Evolutionary conservation across 2,113 vertebrate species (phyloP).

Genomic region (Solea solea): DNA sequence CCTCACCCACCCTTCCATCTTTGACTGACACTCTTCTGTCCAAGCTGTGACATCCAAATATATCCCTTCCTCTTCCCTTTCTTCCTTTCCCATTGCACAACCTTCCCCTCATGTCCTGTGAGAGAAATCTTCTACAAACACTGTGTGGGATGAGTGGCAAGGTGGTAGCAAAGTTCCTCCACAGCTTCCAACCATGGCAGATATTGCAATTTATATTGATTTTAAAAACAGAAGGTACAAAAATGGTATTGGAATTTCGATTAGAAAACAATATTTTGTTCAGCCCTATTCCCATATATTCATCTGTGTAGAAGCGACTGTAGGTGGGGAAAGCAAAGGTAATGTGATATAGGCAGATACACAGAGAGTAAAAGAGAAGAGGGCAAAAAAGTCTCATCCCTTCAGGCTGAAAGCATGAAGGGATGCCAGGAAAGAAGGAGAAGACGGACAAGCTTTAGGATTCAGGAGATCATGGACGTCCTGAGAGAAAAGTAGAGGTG

Average conservation of each 20-base stretch:
- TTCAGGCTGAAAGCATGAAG: not conserved
- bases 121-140: not conserved
- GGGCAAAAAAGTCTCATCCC: slow-evolving; percentile 5
- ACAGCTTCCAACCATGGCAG: not conserved
- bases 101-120: slow-evolving; percentile 6
- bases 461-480: slow-evolving; percentile 43
- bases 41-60: slow-evolving; percentile 24
- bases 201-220: too few relatives aligned
- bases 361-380: not conserved
- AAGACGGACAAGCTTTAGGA: not conserved
- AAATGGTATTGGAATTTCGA: too few relatives aligned
- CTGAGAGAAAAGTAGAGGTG: slow-evolving; percentile 1
- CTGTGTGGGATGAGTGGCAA: not conserved
- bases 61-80: not conserved
- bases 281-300: not conserved
- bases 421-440: not conserved
- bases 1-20: not conserved
- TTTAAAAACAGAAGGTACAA: too few relatives aligned
- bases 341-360: not conserved
- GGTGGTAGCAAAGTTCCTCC: slow-evolving; percentile 12
- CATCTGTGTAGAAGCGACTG: slow-evolving; percentile 1
- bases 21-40: slow-evolving; percentile 20
- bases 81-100: too few relatives aligned
- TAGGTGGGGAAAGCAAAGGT: not conserved
- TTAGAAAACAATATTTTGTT: not conserved